Conservation (phyloP, 2,113 vertebrate species). For the Ibidorhyncha struthersii region DNA sequence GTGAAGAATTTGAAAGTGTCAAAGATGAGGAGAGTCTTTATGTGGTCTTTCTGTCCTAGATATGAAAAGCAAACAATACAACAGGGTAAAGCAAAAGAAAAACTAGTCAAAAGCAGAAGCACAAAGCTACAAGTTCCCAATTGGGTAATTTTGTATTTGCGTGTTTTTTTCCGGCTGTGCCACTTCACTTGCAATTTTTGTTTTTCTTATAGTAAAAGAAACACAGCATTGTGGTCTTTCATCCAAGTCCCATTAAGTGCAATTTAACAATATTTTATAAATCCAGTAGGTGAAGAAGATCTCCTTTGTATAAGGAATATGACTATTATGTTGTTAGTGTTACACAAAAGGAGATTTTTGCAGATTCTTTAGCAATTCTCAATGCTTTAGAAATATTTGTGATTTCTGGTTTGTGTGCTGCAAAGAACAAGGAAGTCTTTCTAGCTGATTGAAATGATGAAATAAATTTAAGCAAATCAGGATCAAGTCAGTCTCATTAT, state of each 20-base stretch:
- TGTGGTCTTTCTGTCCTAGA: not conserved
- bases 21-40: not conserved
- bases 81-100: not conserved
- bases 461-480: not conserved
- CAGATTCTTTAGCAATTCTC: not conserved
- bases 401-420: not conserved
- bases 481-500: not conserved
- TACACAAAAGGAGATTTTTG: not conserved
- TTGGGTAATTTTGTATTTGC: not conserved
- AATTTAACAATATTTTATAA: not conserved
- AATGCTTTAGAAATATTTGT: not conserved
- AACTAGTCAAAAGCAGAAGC: not conserved
- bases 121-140: not conserved
- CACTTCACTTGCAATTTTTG: not conserved
- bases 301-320: not conserved
- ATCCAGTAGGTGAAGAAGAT: not conserved
- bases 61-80: not conserved
- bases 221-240: not conserved
- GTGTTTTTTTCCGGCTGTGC: not conserved
- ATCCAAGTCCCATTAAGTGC: not conserved
- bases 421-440: not conserved
- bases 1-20: not conserved
- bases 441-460: not conserved
- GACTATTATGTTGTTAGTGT: not conserved
- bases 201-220: not conserved